Conservation (phyloP, 2,113 vertebrate species). For the Carassius carassius region DNA sequence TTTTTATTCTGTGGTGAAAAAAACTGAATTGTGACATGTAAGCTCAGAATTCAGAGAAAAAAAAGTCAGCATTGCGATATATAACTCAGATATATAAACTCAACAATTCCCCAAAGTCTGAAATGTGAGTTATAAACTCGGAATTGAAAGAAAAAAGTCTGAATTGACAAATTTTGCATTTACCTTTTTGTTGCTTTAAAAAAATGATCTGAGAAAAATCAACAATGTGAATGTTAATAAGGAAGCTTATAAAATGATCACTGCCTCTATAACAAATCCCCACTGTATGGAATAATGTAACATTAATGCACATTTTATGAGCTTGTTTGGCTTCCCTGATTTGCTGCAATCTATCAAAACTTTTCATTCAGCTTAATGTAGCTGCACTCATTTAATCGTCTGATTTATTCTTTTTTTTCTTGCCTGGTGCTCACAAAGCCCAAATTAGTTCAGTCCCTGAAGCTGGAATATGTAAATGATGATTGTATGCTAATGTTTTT, state of each 20-base stretch:
- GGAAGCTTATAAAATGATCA: constrained; percentile 30
- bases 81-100: too few species aligned
- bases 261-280: constrained; percentile 29
- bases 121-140: background rate
- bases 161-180: background rate
- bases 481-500: constrained; percentile 47
- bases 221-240: constrained; percentile 31
- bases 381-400: constrained; percentile 61
- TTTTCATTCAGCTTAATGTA: constrained; percentile 62
- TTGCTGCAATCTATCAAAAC: constrained; percentile 59
- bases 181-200: background rate
- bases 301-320: constrained; percentile 58
- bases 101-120: too few species aligned
- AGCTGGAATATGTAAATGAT: constrained; percentile 64
- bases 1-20: background rate
- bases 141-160: background rate
- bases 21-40: too few species aligned
- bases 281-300: constrained; percentile 52
- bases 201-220: background rate
- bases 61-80: too few species aligned
- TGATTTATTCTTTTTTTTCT: constrained; percentile 57
- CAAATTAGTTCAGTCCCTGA: constrained; percentile 59
- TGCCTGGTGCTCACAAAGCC: constrained; percentile 47
- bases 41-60: too few species aligned
- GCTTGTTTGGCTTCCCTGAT: constrained; percentile 44